Evolutionary conservation across 2,113 vertebrate species (phyloP), one percentile per base, ranked within the genome.

Genomic region (Zosterops japonicus): DNA sequence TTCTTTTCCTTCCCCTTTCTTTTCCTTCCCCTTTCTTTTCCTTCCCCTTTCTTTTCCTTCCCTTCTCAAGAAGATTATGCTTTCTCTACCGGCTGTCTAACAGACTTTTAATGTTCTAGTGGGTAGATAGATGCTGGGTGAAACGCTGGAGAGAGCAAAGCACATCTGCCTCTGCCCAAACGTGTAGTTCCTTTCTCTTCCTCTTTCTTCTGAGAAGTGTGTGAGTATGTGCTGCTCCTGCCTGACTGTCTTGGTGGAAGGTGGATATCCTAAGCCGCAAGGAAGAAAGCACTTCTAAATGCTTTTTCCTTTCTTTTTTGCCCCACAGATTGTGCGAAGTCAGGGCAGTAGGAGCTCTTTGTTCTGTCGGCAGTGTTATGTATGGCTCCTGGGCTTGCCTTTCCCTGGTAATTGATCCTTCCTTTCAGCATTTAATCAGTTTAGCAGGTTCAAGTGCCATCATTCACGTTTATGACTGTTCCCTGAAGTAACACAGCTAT

Each of bases 391-490:
- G 50, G 60, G 82, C 87, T 87, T 50, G 55, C 55, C 56, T 53
- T 65, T 90, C 75, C 42, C 63, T 71, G 39, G 9, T 83, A 81
- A 93, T 23, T 82, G 83, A 82, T 90, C 60, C 67, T 52, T 72
- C 29, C 61, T 92, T 81, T 89, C 65, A 82, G 56, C 64, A 44
- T 89, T 94, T 95, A 90, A 90, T 93, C 83, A 84, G 57, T 90
- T 95, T 70, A 92, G 65, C 50, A 68, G 71, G 44, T 83, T 95
- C 77, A 71, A 64, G 69, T 87, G 60, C 77, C 25, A 65, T 89
- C 56, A 35, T 16, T 96, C 69, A 88, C 33, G 1, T 75, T 89
- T 93, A 79, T 52, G 72, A 68, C 53, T 67, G 10, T 12, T 81
- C 59, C 35, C 90, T 81, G 65, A 91, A 77, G 79, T 46, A 85